Conservation (phyloP, 2,113 vertebrate species). For the Zapus hudsonius region DNA sequence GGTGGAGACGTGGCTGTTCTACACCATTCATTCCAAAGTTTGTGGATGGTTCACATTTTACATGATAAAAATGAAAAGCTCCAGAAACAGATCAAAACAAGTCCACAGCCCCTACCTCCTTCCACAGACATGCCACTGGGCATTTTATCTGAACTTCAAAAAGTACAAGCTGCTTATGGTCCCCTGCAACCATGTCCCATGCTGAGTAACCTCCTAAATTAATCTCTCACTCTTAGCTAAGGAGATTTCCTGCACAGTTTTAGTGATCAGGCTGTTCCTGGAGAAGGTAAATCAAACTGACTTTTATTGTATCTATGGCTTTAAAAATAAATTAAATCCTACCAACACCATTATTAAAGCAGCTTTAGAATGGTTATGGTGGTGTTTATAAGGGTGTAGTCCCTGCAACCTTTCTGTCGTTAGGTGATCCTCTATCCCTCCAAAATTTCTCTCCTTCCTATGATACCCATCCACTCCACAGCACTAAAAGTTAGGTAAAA, state of each 20-base stretch:
- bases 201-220: not conserved
- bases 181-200: not conserved
- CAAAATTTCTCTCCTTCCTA: not conserved
- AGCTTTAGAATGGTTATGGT: not conserved
- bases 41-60: not conserved
- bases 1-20: not conserved
- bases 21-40: not conserved
- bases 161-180: not conserved
- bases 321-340: not conserved
- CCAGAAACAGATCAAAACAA: not conserved
- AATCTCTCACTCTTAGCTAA: constrained; percentile 18
- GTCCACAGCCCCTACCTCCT: not conserved
- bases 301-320: not conserved
- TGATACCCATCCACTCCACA: no score
- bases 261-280: not conserved
- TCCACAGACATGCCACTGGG: not conserved
- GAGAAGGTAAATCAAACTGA: not conserved
- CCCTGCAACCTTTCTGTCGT: not conserved
- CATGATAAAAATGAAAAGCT: constrained; percentile 30
- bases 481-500: not conserved
- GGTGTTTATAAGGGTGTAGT: not conserved
- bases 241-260: not conserved
- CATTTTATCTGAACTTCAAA: not conserved
- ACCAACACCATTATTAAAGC: not conserved
- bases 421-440: not conserved